Base-by-base conservation (phyloP, 1,140 invertebrate genomes). In the Brachionus manjavacas region DNA sequence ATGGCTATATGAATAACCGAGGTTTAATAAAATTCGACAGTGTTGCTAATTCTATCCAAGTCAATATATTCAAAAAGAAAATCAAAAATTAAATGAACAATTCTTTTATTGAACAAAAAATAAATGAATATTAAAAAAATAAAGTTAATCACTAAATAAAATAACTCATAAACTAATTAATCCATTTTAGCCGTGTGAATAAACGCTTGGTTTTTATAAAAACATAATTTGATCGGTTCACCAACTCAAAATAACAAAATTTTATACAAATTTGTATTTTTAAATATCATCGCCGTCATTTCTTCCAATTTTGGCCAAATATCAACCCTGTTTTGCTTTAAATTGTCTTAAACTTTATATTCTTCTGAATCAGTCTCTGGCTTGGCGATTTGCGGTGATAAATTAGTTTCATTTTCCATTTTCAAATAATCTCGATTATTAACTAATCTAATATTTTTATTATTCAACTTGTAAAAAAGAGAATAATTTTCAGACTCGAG, bases 1-100 rank as follows among this genome's bases (percentile, higher is more conserved):
- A 83, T 72, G 80, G 80, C 7, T 83, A 83, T 72, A 41, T 83
- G 31, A 83, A 68, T 52, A 83, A 83, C 25, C 79, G 79, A 23
- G 79, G 64, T 64, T 20, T 39, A 41, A 55, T 81, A 20, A 68
- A 81, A 46, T 81, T 81, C 31, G 64, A 81, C 11, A 64, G 52
- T 25, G 39, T 64, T 31, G 23, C 79, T 43, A 81, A 81, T 46
- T 43, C 49, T 12, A 60, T 81, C 23, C 23, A 81, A 41, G 52
- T 9, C 25, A 60, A 81, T 68, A 31, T 81, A 25, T 25, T 25
- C 8, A 76, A 49, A 12, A 46, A 20, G 4, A 74, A 74, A 74
- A 43, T 74, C 16, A 41, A 39, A 43, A 74, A 41, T 31, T 31
- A 68, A 31, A 31, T n/a, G 14, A 68, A 31, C 14, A 16, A 68